Conservation (phyloP, 2,888 invertebrate genomes). For the Aphelenchoides bicaudatus region DNA sequence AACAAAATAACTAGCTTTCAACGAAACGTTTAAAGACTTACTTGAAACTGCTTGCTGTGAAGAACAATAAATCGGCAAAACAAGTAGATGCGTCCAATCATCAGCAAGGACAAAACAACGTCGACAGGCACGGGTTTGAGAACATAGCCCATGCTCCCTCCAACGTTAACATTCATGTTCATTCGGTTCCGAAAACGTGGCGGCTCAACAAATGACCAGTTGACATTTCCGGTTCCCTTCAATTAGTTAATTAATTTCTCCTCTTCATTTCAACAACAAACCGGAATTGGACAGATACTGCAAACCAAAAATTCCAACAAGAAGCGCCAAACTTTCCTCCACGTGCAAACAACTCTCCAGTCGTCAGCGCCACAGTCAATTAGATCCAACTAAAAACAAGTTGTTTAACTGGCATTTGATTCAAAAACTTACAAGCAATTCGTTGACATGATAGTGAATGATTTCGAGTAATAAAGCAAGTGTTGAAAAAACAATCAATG, state of each 20-base stretch:
- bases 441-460: constrained; percentile 56
- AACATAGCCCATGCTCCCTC: too few relatives aligned
- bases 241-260: too few relatives aligned
- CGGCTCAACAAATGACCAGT: constrained; percentile 41
- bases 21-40: constrained; percentile 23
- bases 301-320: constrained; percentile 84
- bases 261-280: too few relatives aligned
- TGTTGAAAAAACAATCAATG: constrained; percentile 46
- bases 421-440: constrained; percentile 44
- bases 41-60: constrained; percentile 89
- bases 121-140: constrained; percentile 82
- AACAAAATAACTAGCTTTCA: neutral
- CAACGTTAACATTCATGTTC: too few relatives aligned
- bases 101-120: constrained; percentile 92
- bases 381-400: constrained; percentile 82
- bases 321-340: constrained; percentile 76
- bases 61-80: constrained; percentile 98
- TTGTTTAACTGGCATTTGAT: neutral
- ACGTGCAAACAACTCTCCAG: constrained; percentile 99
- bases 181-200: neutral
- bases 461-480: constrained; percentile 48
- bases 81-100: constrained; percentile 93
- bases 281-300: constrained; percentile 70
- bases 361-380: constrained; percentile 99
- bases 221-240: constrained; percentile 35